A percentile compares a stretch with the other conserved stretches of the same genome.
Conservation (phyloP, 2,113 vertebrate genomes). For the Cygnus buccinator region DNA sequence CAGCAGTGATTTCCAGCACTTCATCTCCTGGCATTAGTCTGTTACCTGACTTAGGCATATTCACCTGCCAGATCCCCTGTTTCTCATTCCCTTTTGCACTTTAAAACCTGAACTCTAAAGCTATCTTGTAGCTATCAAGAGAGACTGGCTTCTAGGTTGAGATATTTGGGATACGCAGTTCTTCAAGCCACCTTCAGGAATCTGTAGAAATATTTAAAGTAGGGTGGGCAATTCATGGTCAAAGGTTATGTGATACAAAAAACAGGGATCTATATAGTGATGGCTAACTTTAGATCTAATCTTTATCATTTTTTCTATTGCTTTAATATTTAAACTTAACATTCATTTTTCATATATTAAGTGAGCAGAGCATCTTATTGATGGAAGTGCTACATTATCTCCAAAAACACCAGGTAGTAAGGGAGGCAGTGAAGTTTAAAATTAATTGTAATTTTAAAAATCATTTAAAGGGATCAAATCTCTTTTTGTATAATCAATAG, state of each 20-base stretch:
- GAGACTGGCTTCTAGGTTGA: conserved; percentile 54
- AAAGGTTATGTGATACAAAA: conserved; percentile 42
- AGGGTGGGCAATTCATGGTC: conserved; percentile 16
- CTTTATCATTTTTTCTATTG: conserved; percentile 32
- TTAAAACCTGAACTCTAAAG: conserved; percentile 61
- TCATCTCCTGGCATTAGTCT: conserved; percentile 66
- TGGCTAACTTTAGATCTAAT: conserved; percentile 7
- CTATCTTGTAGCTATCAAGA: conserved; percentile 48
- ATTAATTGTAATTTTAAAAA: not conserved
- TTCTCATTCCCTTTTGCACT: conserved; percentile 63
- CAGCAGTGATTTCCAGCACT: conserved; percentile 71
- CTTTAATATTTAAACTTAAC: conserved; percentile 51
- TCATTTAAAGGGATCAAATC: conserved; percentile 22
- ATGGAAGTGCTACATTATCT: conserved; percentile 39
- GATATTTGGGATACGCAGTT: conserved; percentile 54
- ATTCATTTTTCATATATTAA: conserved; percentile 42
- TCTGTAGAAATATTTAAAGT: conserved; percentile 59
- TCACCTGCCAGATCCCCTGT: conserved; percentile 56
- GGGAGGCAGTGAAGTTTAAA: conserved; percentile 30
- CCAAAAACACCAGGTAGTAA: conserved; percentile 3
- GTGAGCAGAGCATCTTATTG: conserved; percentile 28
- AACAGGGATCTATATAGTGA: not conserved
- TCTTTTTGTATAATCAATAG: not conserved
- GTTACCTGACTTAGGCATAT: conserved; percentile 44
- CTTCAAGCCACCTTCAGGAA: conserved; percentile 60